Conservation (phyloP, 2,888 invertebrate species). For the Chalcis sispes region DNA sequence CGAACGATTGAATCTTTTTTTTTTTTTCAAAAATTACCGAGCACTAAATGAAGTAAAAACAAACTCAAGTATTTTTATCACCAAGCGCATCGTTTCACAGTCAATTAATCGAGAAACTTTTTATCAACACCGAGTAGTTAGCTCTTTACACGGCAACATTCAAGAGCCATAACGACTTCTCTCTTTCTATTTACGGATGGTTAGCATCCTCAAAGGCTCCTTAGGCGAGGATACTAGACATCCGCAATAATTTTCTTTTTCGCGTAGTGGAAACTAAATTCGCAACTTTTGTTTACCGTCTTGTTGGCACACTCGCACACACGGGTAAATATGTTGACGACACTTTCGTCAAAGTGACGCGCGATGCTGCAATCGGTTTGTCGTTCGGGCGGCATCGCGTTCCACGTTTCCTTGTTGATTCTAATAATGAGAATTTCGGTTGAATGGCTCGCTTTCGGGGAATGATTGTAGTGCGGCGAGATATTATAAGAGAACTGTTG, state of each 20-base stretch:
- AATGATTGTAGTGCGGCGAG: no score
- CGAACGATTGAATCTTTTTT: background rate
- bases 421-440: no score
- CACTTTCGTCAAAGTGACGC: no score
- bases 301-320: background rate
- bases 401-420: no score
- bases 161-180: constrained; percentile 3
- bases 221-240: constrained; percentile 19
- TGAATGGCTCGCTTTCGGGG: no score
- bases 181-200: constrained; percentile 35
- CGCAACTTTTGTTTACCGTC: constrained; percentile 33
- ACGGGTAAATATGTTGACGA: background rate
- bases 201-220: constrained; percentile 23
- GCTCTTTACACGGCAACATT: background rate
- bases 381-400: constrained; percentile 23
- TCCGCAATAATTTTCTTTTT: constrained; percentile 24
- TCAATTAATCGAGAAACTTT: constrained; percentile 45
- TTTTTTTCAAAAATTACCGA: no score
- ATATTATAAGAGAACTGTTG: no score
- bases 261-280: background rate
- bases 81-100: constrained; percentile 10
- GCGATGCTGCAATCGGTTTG: background rate
- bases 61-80: no score
- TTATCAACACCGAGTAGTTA: constrained; percentile 43
- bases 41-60: no score